Evolutionary conservation across 92 coral and sea anemone species (phyloP).

Genomic region (Muricea muricata): DNA sequence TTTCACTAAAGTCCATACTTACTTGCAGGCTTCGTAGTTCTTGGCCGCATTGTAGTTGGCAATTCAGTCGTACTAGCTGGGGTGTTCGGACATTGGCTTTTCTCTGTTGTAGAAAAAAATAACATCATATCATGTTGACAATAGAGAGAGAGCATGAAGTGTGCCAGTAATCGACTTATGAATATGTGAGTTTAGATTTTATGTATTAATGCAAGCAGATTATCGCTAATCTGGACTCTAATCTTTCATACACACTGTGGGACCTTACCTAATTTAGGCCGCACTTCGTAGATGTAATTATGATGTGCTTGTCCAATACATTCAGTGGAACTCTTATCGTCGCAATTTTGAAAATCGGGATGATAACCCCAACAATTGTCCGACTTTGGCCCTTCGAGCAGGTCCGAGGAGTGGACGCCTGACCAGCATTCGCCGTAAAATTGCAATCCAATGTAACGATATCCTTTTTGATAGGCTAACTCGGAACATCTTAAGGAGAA

Average conservation of each 20-base stretch:
- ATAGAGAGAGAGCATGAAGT: no score
- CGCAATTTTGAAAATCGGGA: slow-evolving; percentile 20
- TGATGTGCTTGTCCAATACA: slow-evolving; percentile 45
- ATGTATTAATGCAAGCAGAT: no score
- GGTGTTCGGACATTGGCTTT: no score
- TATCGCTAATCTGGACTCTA: neutral
- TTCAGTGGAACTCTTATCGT: slow-evolving; percentile 39
- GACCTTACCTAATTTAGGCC: slow-evolving; percentile 17
- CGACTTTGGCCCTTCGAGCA: neutral
- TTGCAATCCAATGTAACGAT: slow-evolving; percentile 66
- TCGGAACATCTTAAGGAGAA: slow-evolving; percentile 57
- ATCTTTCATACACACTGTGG: no score
- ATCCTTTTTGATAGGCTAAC: slow-evolving; percentile 67
- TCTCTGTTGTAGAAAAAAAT: no score
- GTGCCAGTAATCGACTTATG: no score
- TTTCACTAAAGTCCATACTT: no score
- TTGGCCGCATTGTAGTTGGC: no score
- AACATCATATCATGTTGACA: no score
- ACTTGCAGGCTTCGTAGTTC: no score
- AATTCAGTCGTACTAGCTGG: no score
- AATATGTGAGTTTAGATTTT: no score
- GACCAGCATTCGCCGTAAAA: slow-evolving; percentile 78
- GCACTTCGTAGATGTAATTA: slow-evolving; percentile 53
- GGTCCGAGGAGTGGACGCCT: slow-evolving; percentile 28
- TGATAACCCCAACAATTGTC: slow-evolving; percentile 14